Base-by-base conservation (phyloP, 2,888 invertebrate genomes). In the Pardosa pseudoannulata region DNA sequence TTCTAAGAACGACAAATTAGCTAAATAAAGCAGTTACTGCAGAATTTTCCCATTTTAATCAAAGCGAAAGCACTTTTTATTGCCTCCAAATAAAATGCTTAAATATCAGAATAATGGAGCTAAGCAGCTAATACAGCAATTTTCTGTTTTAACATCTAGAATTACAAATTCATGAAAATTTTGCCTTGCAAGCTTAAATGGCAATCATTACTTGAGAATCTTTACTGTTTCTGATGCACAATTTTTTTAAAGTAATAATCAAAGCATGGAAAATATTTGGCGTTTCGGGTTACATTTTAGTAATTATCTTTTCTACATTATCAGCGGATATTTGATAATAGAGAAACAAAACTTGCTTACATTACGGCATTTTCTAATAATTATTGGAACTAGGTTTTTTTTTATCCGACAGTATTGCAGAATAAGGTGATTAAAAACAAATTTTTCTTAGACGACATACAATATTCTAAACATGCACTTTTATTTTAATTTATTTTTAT, bases 311-410 rank as follows among this genome's bases (percentile, higher is more conserved):
- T 78, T 73, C 72, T 65, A 67, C 73, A 50, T 67, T 65, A 85
- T 85, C 83, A 79, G 83, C 83, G 73, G 67, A 78, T 85, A 78
- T 85, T 85, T 73, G 64, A 85, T 85, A 85, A 78, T 73, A 67
- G 46, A 71, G 70, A 68, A 62, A 62, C 41, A 78, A 85, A 79
- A 75, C 68, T 64, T 62, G 70, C 39, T 56, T 70, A 75, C 70
- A 82, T 82, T 82, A 70, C 82, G 64, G 27, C 82, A 32, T 70
- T 82, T 70, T 68, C 70, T 36, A 71, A 46, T 71, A 75, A 82
- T 82, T 71, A 82, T 76, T 82, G 56, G 64, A 29, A 41, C 7
- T n/a, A n/a, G n/a, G 23, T 23, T 16, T 23, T 56, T 56, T 56
- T 56, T 23, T 56, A n/a, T 23, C n/a, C 11, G 23, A 56, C 16